Conservation (phyloP, 2,113 vertebrate genomes). For the Regulus satrapa region DNA sequence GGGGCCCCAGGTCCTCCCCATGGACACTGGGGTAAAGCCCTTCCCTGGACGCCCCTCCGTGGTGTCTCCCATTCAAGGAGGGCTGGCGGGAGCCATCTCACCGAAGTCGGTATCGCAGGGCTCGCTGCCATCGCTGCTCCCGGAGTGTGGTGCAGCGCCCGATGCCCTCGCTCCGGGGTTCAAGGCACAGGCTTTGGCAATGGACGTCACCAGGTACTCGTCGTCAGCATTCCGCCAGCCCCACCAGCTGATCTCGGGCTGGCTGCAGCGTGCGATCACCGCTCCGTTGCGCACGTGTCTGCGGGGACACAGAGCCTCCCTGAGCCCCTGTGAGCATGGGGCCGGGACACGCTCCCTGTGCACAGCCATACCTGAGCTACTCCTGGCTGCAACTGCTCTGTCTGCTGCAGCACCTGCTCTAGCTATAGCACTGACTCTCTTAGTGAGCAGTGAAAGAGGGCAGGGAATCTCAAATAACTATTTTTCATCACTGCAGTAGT, state of each 20-base stretch:
- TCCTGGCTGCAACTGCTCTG: neutral
- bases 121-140: slow-evolving; percentile 80
- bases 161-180: slow-evolving; percentile 72
- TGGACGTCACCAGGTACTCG: slow-evolving; percentile 94
- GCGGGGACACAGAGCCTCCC: neutral
- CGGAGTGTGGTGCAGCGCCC: slow-evolving; percentile 21
- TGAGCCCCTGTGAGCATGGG: fast-evolving
- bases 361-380: neutral
- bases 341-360: neutral
- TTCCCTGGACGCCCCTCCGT: fast-evolving
- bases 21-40: fast-evolving
- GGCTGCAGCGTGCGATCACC: slow-evolving; percentile 94
- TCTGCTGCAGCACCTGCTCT: neutral
- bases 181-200: slow-evolving; percentile 94
- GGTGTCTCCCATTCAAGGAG: fast-evolving
- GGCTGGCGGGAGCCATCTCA: slow-evolving; percentile 50
- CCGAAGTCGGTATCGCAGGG: slow-evolving; percentile 90
- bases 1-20: too few relatives aligned
- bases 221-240: slow-evolving; percentile 97
- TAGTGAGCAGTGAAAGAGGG: fast-evolving
- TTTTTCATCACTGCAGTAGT: neutral
- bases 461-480: neutral
- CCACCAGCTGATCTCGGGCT: slow-evolving; percentile 99
- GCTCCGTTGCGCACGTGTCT: slow-evolving; percentile 92
- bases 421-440: neutral